A percentile compares a stretch with the other conserved stretches of the same genome.
Evolutionary conservation across 2,888 invertebrate genomes (phyloP).

Genomic region (Pinctada fucata): DNA sequence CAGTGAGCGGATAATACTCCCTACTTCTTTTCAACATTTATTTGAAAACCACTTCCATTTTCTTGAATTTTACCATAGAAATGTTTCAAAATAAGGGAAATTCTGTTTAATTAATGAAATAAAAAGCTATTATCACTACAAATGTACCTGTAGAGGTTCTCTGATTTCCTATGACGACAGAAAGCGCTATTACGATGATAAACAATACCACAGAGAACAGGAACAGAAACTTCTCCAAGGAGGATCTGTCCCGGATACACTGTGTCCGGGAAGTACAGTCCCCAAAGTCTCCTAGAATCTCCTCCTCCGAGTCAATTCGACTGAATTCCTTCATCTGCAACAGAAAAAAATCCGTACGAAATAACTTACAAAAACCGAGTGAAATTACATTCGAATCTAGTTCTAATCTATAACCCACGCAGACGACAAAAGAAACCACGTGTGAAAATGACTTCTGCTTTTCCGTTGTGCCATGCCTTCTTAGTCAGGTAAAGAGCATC

Average conservation of each 20-base stretch:
- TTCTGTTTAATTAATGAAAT: background rate
- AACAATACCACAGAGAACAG: slow-evolving; percentile 58
- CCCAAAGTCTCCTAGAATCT: slow-evolving; percentile 68
- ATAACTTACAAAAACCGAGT: background rate
- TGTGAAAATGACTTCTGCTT: too few species aligned
- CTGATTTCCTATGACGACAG: too few species aligned
- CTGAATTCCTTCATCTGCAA: slow-evolving; percentile 69
- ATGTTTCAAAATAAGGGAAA: background rate
- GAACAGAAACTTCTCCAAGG: slow-evolving; percentile 59
- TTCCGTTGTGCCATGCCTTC: too few species aligned
- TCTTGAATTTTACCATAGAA: background rate
- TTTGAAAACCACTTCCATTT: slow-evolving; percentile 6
- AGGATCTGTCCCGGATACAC: slow-evolving; percentile 57
- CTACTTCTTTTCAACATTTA: background rate
- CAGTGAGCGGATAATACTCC: too few species aligned
- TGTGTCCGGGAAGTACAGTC: slow-evolving; percentile 55
- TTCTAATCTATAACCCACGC: too few species aligned
- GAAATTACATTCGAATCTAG: too few species aligned
- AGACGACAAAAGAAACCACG: too few species aligned
- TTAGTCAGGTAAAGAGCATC: too few species aligned
- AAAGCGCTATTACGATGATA: slow-evolving; percentile 61
- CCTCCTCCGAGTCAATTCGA: slow-evolving; percentile 68
- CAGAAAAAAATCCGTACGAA: background rate
- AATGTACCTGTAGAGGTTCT: too few species aligned
- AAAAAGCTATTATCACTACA: background rate